These are phyloP conservation scores for Eucriotettix oculatus DNA, from an alignment of 2,888 invertebrate species.

Conservation along the genomic window DNA sequence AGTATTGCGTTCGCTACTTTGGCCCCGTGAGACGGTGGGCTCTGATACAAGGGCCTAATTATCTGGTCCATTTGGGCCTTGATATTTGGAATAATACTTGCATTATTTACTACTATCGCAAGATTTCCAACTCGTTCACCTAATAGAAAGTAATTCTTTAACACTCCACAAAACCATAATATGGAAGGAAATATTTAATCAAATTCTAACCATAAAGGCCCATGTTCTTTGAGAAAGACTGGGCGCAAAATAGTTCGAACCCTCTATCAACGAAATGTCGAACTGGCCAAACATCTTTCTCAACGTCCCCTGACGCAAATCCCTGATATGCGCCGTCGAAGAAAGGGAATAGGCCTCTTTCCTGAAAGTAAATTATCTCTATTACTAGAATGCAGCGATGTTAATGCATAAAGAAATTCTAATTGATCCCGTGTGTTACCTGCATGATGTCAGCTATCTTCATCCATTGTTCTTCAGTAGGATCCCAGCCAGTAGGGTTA, in stretches of 20 bases:
- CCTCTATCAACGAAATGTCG: conserved; percentile 2
- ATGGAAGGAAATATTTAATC: neutral
- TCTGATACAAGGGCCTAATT: neutral
- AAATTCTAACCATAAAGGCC: conserved; percentile 2
- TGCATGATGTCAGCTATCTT: too few species aligned
- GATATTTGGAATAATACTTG: neutral
- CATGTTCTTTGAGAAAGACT: conserved; percentile 1
- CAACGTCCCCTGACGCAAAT: conserved; percentile 1
- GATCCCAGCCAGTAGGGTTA: too few species aligned
- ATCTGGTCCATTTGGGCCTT: neutral
- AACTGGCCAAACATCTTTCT: conserved; percentile 4
- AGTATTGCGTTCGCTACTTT: neutral
- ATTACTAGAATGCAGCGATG: too few species aligned
- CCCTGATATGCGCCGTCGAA: conserved; percentile 5
- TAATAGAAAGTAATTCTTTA: neutral
- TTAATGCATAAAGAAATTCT: too few species aligned
- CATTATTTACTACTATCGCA: neutral
- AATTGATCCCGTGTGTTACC: too few species aligned
- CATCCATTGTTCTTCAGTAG: too few species aligned
- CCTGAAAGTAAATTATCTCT: neutral
- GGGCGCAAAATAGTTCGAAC: conserved; percentile 1
- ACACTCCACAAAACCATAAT: neutral
- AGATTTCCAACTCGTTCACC: conserved; percentile 1
- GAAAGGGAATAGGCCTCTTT: conserved; percentile 3
- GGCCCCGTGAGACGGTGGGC: neutral